A percentile compares a stretch with the other conserved stretches of the same genome.
These are phyloP conservation scores for Sapajus apella DNA, from an alignment of 2,113 vertebrate genomes.

Conservation along the genomic window DNA sequence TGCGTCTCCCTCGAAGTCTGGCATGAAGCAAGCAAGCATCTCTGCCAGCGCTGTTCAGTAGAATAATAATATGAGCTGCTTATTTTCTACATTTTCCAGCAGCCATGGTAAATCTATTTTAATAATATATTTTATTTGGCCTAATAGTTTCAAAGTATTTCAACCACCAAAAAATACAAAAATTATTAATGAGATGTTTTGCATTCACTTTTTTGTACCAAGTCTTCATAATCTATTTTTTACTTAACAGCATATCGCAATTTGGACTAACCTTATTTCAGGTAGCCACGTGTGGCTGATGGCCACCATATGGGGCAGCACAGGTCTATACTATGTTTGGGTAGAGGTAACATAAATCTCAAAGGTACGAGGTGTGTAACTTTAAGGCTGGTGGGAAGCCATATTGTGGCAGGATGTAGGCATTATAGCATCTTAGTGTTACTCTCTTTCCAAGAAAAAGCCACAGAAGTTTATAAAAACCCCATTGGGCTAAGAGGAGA, in stretches of 20 bases:
- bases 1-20: neutral
- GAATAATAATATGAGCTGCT: neutral
- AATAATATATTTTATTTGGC: conserved; percentile 7
- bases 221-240: neutral
- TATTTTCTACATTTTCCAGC: neutral
- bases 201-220: neutral
- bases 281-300: neutral
- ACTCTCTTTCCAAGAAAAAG: neutral
- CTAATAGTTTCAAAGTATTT: neutral
- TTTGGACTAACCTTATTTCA: neutral
- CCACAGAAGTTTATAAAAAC: neutral
- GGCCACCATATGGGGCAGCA: neutral
- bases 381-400: neutral
- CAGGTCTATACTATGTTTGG: neutral
- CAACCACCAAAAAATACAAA: neutral
- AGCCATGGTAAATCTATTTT: neutral
- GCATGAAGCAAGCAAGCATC: neutral
- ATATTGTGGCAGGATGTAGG: neutral
- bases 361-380: neutral
- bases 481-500: neutral
- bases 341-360: neutral
- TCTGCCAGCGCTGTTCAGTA: neutral
- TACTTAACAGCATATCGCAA: neutral
- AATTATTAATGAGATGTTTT: neutral
- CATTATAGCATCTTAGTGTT: neutral